Evolutionary conservation across 2,888 invertebrate species (phyloP).

Genomic region (Heliconius cydno): DNA sequence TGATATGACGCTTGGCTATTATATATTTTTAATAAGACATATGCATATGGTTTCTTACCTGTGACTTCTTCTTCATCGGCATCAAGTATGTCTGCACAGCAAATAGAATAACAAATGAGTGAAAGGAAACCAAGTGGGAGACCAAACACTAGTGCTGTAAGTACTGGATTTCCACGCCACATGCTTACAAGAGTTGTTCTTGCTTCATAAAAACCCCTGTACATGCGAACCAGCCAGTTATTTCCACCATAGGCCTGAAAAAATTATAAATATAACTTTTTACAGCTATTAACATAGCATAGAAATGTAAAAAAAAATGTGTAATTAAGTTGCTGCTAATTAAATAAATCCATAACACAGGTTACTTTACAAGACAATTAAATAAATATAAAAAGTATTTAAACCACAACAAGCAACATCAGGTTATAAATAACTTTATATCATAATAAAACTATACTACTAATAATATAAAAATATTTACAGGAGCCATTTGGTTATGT

Average conservation of each 20-base stretch:
- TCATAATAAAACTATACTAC: background rate
- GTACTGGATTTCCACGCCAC: constrained; percentile 96
- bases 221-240: constrained; percentile 88
- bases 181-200: constrained; percentile 90
- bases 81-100: constrained; percentile 97
- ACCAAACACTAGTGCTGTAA: constrained; percentile 96
- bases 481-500: constrained; percentile 90
- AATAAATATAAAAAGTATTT: background rate
- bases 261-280: background rate
- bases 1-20: background rate
- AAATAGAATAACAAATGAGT: constrained; percentile 97
- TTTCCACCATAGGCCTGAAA: constrained; percentile 92
- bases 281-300: background rate
- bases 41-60: constrained; percentile 58
- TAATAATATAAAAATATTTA: constrained; percentile 63
- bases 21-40: background rate
- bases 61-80: constrained; percentile 90
- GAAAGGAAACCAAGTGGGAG: constrained; percentile 96
- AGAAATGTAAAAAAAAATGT: too few species aligned
- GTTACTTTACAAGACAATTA: background rate
- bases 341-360: background rate
- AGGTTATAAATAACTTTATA: background rate
- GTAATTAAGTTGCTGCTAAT: too few species aligned
- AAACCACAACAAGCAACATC: background rate
- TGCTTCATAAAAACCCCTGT: constrained; percentile 93